A percentile compares a stretch with the other conserved stretches of the same genome.
Conservation (phyloP, 2,113 vertebrate species). For the Lamprologus speciosus region DNA sequence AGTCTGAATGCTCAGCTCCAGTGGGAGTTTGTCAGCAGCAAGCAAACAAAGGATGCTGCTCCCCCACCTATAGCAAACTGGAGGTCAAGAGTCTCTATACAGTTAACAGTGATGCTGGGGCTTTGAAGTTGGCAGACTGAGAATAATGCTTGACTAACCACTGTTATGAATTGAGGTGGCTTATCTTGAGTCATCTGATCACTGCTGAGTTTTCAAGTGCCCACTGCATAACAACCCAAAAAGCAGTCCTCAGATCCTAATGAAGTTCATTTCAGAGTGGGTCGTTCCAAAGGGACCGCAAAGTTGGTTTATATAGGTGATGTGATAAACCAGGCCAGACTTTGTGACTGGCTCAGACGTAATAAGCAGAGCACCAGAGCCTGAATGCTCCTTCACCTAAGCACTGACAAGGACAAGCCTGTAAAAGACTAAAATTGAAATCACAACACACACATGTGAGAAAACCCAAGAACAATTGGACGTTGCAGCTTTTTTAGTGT, state of each 20-base stretch:
- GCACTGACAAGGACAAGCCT: not conserved
- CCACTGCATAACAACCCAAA: slow-evolving; percentile 14
- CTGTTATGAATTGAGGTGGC: slow-evolving; percentile 29
- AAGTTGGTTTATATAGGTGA: slow-evolving; percentile 46
- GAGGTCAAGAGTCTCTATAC: slow-evolving; percentile 48
- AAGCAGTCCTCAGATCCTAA: slow-evolving; percentile 13
- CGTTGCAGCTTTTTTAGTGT: not conserved
- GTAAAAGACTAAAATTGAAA: not conserved
- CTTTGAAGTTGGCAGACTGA: slow-evolving; percentile 50
- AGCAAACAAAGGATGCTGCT: slow-evolving; percentile 58
- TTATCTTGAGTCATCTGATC: slow-evolving; percentile 52
- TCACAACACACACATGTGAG: not conserved
- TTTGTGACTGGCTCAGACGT: not conserved
- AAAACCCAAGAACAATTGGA: not conserved
- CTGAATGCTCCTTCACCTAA: not conserved
- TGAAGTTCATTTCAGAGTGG: slow-evolving; percentile 13
- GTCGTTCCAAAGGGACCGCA: slow-evolving; percentile 18
- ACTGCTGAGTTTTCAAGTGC: not conserved
- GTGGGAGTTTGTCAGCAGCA: slow-evolving; percentile 45
- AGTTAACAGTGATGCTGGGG: slow-evolving; percentile 27
- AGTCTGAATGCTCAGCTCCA: slow-evolving; percentile 49
- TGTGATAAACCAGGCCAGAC: slow-evolving; percentile 31
- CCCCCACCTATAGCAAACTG: slow-evolving; percentile 31
- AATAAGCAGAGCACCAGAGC: slow-evolving; percentile 3
- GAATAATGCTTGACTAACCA: slow-evolving; percentile 26